These are phyloP conservation scores for Melanostoma mellinum DNA, from an alignment of 2,888 invertebrate species.

Conservation along the genomic window DNA sequence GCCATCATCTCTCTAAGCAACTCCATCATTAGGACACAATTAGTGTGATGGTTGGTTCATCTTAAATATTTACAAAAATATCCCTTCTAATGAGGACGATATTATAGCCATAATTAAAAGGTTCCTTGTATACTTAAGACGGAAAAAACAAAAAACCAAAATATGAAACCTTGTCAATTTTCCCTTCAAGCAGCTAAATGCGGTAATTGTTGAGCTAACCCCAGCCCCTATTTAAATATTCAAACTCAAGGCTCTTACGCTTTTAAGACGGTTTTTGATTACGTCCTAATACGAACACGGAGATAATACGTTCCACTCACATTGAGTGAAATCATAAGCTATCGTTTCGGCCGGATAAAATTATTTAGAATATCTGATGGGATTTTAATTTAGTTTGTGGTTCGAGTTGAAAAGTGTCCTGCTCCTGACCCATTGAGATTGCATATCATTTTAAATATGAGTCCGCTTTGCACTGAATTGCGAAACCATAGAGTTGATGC, in stretches of 20 bases:
- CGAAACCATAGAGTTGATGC: not conserved
- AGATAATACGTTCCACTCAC: not conserved
- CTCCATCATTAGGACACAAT: conserved; percentile 51
- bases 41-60: conserved; percentile 54
- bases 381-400: conserved; percentile 70
- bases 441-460: not conserved
- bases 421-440: conserved; percentile 15
- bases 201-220: too few species aligned
- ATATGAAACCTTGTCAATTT: too few species aligned
- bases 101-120: too few species aligned
- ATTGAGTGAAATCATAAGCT: conserved; percentile 49
- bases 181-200: too few species aligned
- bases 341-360: conserved; percentile 63
- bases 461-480: not conserved
- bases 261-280: too few species aligned
- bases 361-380: conserved; percentile 71
- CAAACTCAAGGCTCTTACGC: too few species aligned
- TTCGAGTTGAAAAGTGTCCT: not conserved
- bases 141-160: too few species aligned
- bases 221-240: too few species aligned
- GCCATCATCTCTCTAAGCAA: conserved; percentile 24
- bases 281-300: too few species aligned
- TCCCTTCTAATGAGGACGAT: too few species aligned
- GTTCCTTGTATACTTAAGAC: too few species aligned
- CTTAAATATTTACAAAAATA: conserved; percentile 24